Evolutionary conservation across 2,888 invertebrate species (phyloP).

Genomic region (Polyommatus icarus): DNA sequence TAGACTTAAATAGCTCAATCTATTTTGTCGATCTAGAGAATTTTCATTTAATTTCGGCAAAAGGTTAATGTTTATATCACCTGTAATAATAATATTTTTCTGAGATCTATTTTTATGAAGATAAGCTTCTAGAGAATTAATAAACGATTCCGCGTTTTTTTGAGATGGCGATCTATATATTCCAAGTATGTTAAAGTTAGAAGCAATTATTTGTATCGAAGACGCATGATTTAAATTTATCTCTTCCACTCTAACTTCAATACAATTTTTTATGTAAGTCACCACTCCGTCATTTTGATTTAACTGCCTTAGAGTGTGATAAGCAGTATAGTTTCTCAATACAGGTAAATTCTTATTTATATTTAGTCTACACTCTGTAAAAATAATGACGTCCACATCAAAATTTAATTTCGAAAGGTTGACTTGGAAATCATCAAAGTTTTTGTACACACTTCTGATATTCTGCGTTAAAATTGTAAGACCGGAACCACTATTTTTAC

Average conservation of each 20-base stretch:
- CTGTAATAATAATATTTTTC: slow-evolving; percentile 8
- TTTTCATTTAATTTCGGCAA: neutral
- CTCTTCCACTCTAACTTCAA: too few relatives aligned
- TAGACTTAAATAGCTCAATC: slow-evolving; percentile 12
- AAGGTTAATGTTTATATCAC: slow-evolving; percentile 23
- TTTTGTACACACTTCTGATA: neutral
- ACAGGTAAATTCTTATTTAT: too few relatives aligned
- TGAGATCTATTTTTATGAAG: neutral
- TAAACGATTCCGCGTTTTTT: neutral
- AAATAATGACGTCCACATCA: neutral
- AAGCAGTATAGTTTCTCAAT: too few relatives aligned
- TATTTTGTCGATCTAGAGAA: neutral
- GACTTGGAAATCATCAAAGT: neutral
- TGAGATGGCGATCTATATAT: neutral
- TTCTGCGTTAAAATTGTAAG: slow-evolving; percentile 9
- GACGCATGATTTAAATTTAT: too few relatives aligned
- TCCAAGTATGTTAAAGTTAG: too few relatives aligned
- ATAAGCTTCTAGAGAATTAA: slow-evolving; percentile 4
- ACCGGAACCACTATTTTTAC: neutral
- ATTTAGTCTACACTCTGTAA: neutral
- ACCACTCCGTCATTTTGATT: slow-evolving; percentile 4
- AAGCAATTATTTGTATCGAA: too few relatives aligned
- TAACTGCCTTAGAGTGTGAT: neutral
- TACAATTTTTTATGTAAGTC: too few relatives aligned
- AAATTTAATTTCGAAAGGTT: neutral